These are phyloP conservation scores for Neolamprologus variostigma DNA, from an alignment of 2,113 vertebrate species.

Conservation along the genomic window DNA sequence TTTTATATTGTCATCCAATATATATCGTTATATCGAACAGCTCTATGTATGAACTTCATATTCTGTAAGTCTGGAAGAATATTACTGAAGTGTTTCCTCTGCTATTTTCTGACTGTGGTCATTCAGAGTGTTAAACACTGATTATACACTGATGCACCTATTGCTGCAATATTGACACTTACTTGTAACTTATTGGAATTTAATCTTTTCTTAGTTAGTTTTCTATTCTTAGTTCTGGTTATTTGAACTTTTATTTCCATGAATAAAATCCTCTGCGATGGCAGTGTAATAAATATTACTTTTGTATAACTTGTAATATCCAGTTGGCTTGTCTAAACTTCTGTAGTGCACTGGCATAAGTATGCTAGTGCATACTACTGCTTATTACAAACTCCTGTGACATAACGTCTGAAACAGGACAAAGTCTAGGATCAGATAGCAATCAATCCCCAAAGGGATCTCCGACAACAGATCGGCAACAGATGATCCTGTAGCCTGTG, in stretches of 20 bases:
- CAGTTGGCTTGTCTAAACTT: neutral
- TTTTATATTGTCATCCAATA: neutral
- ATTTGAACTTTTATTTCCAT: neutral
- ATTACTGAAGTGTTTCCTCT: neutral
- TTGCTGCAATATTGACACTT: neutral
- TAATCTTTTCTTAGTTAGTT: neutral
- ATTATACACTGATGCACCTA: neutral
- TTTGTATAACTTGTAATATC: neutral
- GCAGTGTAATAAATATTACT: neutral
- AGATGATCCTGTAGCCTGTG: constrained; percentile 13
- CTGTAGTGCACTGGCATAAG: neutral
- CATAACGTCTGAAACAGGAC: neutral
- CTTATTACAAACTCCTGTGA: neutral
- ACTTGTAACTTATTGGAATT: neutral
- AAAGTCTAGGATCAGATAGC: constrained; percentile 25
- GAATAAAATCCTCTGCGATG: neutral
- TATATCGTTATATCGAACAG: neutral
- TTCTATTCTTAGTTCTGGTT: neutral
- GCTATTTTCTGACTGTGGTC: neutral
- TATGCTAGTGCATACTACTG: too few relatives aligned
- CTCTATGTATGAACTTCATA: neutral
- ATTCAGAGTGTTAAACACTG: neutral
- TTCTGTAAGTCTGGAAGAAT: neutral
- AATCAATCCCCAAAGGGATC: neutral
- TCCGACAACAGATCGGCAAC: neutral